phyloP scores from a whole-genome alignment of 2,113 vertebrate genomes.

The Pteronura brasiliensis region DNA sequence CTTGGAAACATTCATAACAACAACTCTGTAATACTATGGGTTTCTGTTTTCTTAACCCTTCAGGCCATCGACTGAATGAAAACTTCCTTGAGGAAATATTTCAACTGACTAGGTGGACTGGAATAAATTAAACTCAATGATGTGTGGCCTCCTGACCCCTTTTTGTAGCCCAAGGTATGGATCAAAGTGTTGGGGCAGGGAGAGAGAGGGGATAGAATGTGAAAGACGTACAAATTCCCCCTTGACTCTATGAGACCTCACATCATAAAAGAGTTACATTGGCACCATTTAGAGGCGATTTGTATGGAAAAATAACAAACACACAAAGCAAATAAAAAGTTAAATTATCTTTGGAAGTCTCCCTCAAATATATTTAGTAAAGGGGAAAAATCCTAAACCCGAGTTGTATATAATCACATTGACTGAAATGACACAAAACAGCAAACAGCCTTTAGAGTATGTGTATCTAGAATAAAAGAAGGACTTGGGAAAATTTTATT shows the following conservation, averaged over 20 bases:
- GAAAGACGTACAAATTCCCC: constrained; percentile 53
- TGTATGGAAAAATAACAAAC: constrained; percentile 42
- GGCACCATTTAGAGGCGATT: not conserved
- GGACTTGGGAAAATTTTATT: not conserved
- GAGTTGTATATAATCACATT: not conserved
- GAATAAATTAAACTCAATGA: constrained; percentile 66
- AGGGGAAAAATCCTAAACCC: not conserved
- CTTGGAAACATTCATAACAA: constrained; percentile 87
- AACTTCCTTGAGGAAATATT: constrained; percentile 85
- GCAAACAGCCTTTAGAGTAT: not conserved
- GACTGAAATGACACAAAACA: constrained; percentile 20
- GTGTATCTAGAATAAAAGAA: not conserved
- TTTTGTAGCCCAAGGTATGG: not conserved
- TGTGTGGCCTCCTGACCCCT: constrained; percentile 25
- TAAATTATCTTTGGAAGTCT: constrained; percentile 20
- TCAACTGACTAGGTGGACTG: constrained; percentile 73
- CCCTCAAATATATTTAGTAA: not conserved
- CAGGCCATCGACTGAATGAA: constrained; percentile 81
- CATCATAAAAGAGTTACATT: constrained; percentile 36
- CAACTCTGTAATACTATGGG: constrained; percentile 80
- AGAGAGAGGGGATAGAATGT: rapidly evolving
- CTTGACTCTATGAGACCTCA: constrained; percentile 37
- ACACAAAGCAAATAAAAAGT: not conserved
- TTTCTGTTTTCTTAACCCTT: constrained; percentile 90
- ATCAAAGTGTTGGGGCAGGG: rapidly evolving